Percentiles rank a stretch among this genome's conserved stretches.
phyloP scores from a whole-genome alignment of 1,140 invertebrate genomes.

The Phymorhynchus buccinoides region DNA sequence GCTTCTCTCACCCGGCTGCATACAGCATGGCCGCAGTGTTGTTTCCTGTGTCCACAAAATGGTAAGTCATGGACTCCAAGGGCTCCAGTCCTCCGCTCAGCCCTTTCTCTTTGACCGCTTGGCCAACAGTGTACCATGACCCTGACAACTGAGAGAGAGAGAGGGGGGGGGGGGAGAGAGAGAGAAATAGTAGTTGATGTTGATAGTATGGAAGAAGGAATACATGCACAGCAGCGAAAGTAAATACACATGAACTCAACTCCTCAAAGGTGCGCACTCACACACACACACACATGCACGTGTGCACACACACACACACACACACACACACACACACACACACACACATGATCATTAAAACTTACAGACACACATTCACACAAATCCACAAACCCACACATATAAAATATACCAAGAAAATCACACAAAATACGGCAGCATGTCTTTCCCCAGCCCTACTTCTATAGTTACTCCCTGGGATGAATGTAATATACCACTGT shows the following conservation, averaged over 20 bases:
- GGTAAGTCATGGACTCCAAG: neutral
- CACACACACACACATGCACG: neutral
- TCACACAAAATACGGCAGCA: too few relatives aligned
- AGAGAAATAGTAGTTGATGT: too few relatives aligned
- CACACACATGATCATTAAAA: neutral
- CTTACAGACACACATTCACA: neutral
- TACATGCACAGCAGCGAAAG: too few relatives aligned
- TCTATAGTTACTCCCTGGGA: too few relatives aligned
- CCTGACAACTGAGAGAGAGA: constrained; percentile 19
- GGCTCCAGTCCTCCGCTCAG: neutral
- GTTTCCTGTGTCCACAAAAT: neutral
- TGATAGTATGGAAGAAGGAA: too few relatives aligned
- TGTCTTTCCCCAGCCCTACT: too few relatives aligned
- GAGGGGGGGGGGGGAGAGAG: too few relatives aligned
- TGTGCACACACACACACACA: too few relatives aligned
- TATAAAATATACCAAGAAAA: neutral
- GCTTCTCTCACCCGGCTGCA: neutral
- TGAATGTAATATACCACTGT: too few relatives aligned
- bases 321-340: neutral
- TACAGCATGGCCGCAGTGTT: constrained; percentile 11
- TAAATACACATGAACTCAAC: too few relatives aligned
- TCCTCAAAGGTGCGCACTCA: neutral
- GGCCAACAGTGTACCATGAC: constrained; percentile 3
- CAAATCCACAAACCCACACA: neutral
- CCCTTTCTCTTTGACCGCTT: neutral